A percentile compares a stretch with the other conserved stretches of the same genome.
These are phyloP conservation scores for Herpetotheres cachinnans DNA, from an alignment of 2,113 vertebrate genomes.

Conservation along the genomic window DNA sequence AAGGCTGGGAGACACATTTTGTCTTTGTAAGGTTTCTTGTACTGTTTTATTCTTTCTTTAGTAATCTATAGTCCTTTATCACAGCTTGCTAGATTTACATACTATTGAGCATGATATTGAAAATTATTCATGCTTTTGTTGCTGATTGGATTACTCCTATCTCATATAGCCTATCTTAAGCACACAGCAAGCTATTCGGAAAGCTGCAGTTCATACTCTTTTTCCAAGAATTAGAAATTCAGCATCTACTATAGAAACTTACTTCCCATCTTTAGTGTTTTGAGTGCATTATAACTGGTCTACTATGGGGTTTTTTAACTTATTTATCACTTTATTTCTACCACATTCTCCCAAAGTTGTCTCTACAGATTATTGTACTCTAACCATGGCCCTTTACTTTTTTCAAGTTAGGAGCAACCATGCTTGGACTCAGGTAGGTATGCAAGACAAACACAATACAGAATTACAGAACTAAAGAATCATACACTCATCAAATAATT, in stretches of 20 bases:
- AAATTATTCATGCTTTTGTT: neutral
- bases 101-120: neutral
- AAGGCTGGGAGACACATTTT: neutral
- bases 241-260: neutral
- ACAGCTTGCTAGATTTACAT: neutral
- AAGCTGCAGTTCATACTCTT: neutral
- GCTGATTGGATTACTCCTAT: neutral
- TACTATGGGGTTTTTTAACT: rapidly evolving
- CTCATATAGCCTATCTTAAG: neutral
- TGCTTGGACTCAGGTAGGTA: neutral
- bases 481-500: neutral
- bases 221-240: neutral
- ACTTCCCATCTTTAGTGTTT: neutral
- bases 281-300: neutral
- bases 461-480: neutral
- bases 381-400: neutral
- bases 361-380: neutral
- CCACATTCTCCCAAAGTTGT: neutral
- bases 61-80: neutral
- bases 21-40: neutral
- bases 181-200: neutral
- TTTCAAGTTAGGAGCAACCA: neutral
- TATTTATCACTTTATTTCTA: neutral
- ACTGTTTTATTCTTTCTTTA: neutral
- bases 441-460: neutral